These are phyloP conservation scores for Falco concolor DNA, from an alignment of 2,797 vertebrate species.

Conservation along the genomic window DNA sequence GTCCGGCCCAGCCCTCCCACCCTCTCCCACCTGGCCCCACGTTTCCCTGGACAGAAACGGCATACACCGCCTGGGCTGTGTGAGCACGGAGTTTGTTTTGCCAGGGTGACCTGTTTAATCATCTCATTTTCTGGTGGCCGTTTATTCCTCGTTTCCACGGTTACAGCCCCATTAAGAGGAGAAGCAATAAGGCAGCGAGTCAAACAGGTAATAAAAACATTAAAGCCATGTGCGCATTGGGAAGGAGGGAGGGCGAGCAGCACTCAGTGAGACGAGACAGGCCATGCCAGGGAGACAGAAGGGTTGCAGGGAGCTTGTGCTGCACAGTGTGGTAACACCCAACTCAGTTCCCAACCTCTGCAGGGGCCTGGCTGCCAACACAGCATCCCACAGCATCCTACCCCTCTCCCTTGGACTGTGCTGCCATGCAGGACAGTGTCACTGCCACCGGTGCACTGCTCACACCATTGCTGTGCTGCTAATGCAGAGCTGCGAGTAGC, in stretches of 20 bases:
- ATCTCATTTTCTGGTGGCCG: conserved; percentile 99
- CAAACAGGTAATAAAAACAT: conserved; percentile 99
- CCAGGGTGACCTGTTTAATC: conserved; percentile 99
- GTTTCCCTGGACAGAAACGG: conserved; percentile 73
- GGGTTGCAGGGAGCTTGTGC: conserved; percentile 43
- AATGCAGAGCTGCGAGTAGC: neutral
- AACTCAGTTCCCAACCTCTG: neutral
- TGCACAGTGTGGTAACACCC: neutral
- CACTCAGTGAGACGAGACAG: conserved; percentile 85
- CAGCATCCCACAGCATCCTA: neutral
- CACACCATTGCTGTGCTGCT: neutral
- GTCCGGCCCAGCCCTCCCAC: neutral
- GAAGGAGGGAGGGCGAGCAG: conserved; percentile 78
- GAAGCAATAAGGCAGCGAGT: conserved; percentile 99
- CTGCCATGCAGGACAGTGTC: neutral
- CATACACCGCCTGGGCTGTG: conserved; percentile 83
- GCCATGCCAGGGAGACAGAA: conserved; percentile 74
- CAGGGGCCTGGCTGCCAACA: neutral
- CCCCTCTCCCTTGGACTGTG: rapidly evolving
- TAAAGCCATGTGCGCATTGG: conserved; percentile 92
- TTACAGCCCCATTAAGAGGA: conserved; percentile 99
- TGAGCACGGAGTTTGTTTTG: conserved; percentile 96
- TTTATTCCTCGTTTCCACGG: conserved; percentile 99
- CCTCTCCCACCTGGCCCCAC: neutral
- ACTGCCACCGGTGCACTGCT: neutral